Conservation (phyloP, 2,797 vertebrate species). For the Cynopterus sphinx region DNA sequence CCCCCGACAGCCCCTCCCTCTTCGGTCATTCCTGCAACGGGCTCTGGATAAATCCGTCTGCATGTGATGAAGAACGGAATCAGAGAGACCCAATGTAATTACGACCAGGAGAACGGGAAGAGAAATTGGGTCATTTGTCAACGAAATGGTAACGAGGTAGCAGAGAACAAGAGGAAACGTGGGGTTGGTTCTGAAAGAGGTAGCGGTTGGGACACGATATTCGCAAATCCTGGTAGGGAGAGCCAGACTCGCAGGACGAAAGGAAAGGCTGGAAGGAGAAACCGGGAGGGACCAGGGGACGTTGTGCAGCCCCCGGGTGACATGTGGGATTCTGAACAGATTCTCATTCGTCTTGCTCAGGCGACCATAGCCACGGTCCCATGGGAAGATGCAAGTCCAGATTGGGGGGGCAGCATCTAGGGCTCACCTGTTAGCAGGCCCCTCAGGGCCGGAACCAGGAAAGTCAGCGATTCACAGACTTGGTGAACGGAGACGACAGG, state of each 20-base stretch:
- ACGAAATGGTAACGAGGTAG: neutral
- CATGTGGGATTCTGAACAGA: accelerated
- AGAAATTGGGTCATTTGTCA: neutral
- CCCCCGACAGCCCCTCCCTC: neutral
- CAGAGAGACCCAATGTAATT: neutral
- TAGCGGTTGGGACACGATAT: neutral
- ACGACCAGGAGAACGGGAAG: neutral
- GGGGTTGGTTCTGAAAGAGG: neutral
- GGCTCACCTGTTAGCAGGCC: accelerated
- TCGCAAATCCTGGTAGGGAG: neutral
- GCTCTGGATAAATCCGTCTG: neutral
- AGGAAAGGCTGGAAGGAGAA: neutral
- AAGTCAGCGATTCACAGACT: too few species aligned
- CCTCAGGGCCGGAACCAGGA: neutral
- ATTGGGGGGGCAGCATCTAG: accelerated
- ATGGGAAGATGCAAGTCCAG: neutral
- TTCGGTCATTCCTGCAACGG: neutral
- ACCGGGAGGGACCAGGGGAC: too few species aligned
- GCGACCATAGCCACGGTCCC: too few species aligned
- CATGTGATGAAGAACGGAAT: neutral
- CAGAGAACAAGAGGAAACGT: neutral
- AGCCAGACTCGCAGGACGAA: accelerated
- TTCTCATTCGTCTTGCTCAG: neutral
- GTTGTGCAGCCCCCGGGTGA: accelerated
- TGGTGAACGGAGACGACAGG: neutral